Evolutionary conservation across 2,888 invertebrate genomes (phyloP), one percentile per base, ranked within the genome.

Genomic region (Nycteola revayana): DNA sequence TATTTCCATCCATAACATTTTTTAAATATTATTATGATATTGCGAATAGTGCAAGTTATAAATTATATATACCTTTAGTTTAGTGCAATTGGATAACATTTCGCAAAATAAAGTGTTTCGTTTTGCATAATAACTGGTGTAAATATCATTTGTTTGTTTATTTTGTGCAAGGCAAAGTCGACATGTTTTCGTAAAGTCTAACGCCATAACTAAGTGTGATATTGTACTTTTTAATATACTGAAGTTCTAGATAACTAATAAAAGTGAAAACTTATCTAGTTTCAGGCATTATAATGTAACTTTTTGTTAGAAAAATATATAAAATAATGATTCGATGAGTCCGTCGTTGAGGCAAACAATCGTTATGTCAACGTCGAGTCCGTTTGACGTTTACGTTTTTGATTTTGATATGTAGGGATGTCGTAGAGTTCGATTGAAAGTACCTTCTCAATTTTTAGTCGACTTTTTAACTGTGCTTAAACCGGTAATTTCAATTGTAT

Each of bases 181-280:
- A 64, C 87, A 88, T 49, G 84, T 74, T 57, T 59, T 60, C 28
- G 66, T 57, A 40, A 85, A 72, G 49, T 86, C 75, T 72, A 83
- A 67, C 9, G 39, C 50, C 47, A 54, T 59, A 7, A 10, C 44
- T 14, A 5, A 4, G 2, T 7, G 20, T 7, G 6, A 8, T 2
- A 14, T 14, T 14, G 14, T n/a, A n/a, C 2, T 14, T 14, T 14
- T 2, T 14, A 14, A 14, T 14, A 5, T 14, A 3, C 3, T 14
- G 14, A 3, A 14, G 14, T 14, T 3, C 5, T 14, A 14, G 14
- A 14, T 14, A 14, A 3, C 14, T 14, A 14, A 14, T 14, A 3
- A 14, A 3, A 14, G 14, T 14, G 2, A 3, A 2, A 14, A 14
- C 14, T 14, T 3, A 14, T 14, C 5, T 3, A 14, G 5, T 14